Percentiles rank a stretch among this genome's conserved stretches.
These are phyloP conservation scores for Plagiodera versicolora DNA, from an alignment of 2,888 invertebrate species.

Conservation along the genomic window DNA sequence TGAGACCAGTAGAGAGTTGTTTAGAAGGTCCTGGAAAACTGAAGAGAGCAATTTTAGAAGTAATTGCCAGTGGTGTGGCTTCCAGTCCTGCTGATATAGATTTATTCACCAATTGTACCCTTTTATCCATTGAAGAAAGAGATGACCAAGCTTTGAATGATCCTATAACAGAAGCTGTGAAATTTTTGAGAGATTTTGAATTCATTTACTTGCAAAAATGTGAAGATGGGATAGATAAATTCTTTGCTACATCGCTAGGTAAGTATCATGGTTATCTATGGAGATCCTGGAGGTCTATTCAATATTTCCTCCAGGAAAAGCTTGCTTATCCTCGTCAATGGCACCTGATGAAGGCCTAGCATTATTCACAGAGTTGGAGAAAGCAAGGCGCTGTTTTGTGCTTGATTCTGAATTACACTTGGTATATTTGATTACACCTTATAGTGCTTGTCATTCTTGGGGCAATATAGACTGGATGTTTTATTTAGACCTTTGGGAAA, in stretches of 20 bases:
- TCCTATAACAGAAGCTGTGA: conserved; percentile 63
- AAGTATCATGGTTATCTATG: conserved; percentile 3
- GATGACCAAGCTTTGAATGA: conserved; percentile 43
- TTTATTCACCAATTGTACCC: conserved; percentile 78
- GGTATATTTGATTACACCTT: conserved; percentile 93
- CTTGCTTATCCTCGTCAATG: conserved; percentile 89
- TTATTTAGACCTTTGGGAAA: conserved; percentile 80
- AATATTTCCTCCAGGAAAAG: conserved; percentile 60
- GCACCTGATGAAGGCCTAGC: conserved; percentile 92
- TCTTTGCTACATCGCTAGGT: conserved; percentile 79
- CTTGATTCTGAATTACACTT: conserved; percentile 94
- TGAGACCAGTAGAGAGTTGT: conserved; percentile 81
- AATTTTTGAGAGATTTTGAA: conserved; percentile 78
- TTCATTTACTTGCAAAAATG: conserved; percentile 70
- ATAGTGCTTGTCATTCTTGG: conserved; percentile 81
- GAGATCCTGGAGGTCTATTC: too few relatives aligned
- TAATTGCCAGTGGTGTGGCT: conserved; percentile 86
- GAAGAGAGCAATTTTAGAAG: conserved; percentile 75
- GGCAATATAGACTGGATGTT: conserved; percentile 80
- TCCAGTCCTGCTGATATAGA: conserved; percentile 71
- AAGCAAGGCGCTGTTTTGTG: conserved; percentile 86
- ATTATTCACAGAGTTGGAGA: conserved; percentile 86
- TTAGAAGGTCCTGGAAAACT: conserved; percentile 72
- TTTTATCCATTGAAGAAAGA: conserved; percentile 59
- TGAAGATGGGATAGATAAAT: conserved; percentile 57